Evolutionary conservation across 2,113 vertebrate genomes (phyloP).

Genomic region (Proterorhinus semilunaris): DNA sequence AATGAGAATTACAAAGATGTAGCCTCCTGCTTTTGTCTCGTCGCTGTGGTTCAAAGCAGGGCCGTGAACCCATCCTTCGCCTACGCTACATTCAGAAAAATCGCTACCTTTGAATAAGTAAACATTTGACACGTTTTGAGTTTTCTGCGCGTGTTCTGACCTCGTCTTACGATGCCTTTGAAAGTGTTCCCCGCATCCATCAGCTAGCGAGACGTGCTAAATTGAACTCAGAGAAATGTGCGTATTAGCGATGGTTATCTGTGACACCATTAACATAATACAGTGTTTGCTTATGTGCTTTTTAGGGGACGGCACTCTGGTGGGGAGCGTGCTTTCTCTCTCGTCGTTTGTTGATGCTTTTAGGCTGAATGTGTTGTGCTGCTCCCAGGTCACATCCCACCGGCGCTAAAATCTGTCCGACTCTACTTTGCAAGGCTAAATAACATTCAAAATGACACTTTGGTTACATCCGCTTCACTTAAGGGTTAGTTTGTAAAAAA

Average conservation of each 20-base stretch:
- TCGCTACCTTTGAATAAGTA: conserved; percentile 43
- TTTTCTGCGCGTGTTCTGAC: conserved; percentile 31
- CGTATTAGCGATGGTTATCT: conserved; percentile 9
- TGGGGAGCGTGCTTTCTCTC: conserved; percentile 1
- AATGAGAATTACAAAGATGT: conserved; percentile 41
- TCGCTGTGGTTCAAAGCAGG: conserved; percentile 26
- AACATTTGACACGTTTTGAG: conserved; percentile 41
- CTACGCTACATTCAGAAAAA: conserved; percentile 37
- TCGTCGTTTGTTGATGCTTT: conserved; percentile 11
- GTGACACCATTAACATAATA: conserved; percentile 21
- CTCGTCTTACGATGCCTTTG: conserved; percentile 21
- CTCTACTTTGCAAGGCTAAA: background rate
- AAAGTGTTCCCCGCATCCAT: conserved; percentile 3
- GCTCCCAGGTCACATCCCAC: background rate
- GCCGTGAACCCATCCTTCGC: conserved; percentile 37
- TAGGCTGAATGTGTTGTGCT: background rate
- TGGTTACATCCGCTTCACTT: background rate
- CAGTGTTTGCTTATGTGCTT: conserved; percentile 15
- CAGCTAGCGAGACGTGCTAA: conserved; percentile 23
- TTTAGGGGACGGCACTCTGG: background rate
- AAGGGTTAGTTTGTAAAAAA: conserved; percentile 3
- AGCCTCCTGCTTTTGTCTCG: conserved; percentile 12
- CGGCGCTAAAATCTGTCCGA: background rate
- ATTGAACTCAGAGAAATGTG: conserved; percentile 2
- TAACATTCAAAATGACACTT: conserved; percentile 5